Evolutionary conservation across 2,888 invertebrate species (phyloP), one percentile per base, ranked within the genome.

Genomic region (Pheosia tremula): DNA sequence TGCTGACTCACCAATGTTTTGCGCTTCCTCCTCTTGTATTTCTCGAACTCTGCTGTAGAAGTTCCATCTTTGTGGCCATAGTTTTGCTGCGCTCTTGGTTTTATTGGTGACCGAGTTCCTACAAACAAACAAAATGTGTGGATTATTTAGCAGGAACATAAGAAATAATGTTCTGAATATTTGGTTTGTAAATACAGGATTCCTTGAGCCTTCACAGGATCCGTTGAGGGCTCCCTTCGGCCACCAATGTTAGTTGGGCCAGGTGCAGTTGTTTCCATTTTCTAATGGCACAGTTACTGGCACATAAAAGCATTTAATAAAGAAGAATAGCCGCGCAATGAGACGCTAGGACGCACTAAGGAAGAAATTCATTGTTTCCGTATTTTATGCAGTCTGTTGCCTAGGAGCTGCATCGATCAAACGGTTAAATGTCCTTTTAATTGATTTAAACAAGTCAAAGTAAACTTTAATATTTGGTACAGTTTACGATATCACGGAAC

Each of bases 131-230:
- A 47, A 4, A 11, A 47, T 4, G 36, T 36, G 6, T 8, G 8
- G 7, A 52, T 6, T 52, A 52, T 24, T 24, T 24, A 1, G 13
- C 50, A 43, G 43, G 9, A 9, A 9, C 4, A 9, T 45, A n/a
- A 5, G n/a, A 47, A 47, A 47, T 47, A 9, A 5, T n/a, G 5
- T 4, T n/a, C 11, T 47, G 4, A 47, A 47, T n/a, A n/a, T n/a
- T 45, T 10, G 45, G 8, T 50, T 59, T 13, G 38, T 56, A 78
- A 81, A 79, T 84, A 93, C 93, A 93, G 75, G 71, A 93, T 87
- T 68, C 93, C 92, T 80, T 93, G 90, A 59, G 90, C 90, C 68
- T 91, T 93, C 8, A 93, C 93, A 9, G 92, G 90, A 69, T 93
- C 93, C 5, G 76, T 86, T 8, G 89, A 88, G 9, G 87, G 84